Evolutionary conservation across 2,888 invertebrate genomes (phyloP).

Genomic region (Patella depressa): DNA sequence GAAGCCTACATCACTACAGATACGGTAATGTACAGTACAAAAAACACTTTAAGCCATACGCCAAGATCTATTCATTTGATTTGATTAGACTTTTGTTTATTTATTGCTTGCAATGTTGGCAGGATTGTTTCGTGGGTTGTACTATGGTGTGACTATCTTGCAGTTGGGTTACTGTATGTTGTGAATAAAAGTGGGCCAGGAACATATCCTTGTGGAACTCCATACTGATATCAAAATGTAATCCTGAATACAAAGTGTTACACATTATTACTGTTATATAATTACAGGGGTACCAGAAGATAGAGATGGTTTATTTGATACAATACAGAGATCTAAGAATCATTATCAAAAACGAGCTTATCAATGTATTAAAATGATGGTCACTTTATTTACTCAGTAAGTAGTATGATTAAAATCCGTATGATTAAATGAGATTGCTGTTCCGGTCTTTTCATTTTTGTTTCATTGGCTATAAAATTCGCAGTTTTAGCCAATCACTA

Average conservation of each 20-base stretch:
- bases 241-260: too few relatives aligned
- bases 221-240: not conserved
- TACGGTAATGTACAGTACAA: too few relatives aligned
- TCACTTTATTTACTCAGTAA: slow-evolving; percentile 84
- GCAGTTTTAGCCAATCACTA: too few relatives aligned
- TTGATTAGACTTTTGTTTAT: not conserved
- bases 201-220: not conserved
- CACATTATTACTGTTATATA: not conserved
- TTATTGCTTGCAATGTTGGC: not conserved
- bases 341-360: slow-evolving; percentile 97
- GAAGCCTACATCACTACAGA: too few relatives aligned
- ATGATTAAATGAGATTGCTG: too few relatives aligned
- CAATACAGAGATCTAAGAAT: slow-evolving; percentile 90
- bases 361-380: slow-evolving; percentile 96
- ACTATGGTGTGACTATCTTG: not conserved
- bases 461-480: too few relatives aligned
- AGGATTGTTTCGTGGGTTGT: not conserved
- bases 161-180: too few relatives aligned
- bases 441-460: too few relatives aligned
- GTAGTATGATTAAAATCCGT: slow-evolving; percentile 28
- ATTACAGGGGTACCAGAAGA: slow-evolving; percentile 81
- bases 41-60: not conserved
- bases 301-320: slow-evolving; percentile 92
- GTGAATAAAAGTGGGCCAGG: not conserved
- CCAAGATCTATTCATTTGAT: not conserved